Conservation (phyloP, 2,797 vertebrate species). For the Hapalemur alaotrensis region DNA sequence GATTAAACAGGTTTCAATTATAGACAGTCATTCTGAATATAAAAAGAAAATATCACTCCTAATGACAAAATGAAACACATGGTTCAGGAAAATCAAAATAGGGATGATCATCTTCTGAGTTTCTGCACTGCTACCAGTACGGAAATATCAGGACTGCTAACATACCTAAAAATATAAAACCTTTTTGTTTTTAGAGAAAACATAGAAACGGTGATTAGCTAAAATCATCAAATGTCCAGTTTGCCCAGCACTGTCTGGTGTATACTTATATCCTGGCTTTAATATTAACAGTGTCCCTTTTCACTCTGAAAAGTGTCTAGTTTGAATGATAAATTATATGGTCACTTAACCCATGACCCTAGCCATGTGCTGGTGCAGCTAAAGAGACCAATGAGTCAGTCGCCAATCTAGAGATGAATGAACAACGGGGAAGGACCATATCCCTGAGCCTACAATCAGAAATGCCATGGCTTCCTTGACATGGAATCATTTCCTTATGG, state of each 20-base stretch:
- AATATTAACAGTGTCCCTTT: background rate
- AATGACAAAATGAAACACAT: conserved; percentile 35
- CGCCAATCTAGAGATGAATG: rapidly evolving
- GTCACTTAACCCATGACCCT: background rate
- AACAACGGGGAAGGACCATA: background rate
- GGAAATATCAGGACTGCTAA: background rate
- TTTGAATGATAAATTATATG: background rate
- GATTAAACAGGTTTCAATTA: background rate
- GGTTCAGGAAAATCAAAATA: conserved; percentile 13
- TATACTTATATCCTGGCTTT: background rate
- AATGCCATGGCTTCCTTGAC: background rate
- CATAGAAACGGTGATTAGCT: background rate
- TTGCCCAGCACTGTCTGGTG: background rate
- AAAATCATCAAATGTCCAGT: background rate
- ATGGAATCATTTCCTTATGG: background rate
- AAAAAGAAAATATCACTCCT: conserved; percentile 25
- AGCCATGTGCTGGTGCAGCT: background rate
- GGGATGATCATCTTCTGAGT: background rate
- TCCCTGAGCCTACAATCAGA: background rate
- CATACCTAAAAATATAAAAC: background rate
- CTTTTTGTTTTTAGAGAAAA: background rate
- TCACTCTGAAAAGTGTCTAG: background rate
- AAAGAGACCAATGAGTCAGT: background rate
- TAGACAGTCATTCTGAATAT: background rate
- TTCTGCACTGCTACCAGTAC: background rate